A percentile compares a stretch with the other conserved stretches of the same genome.
Evolutionary conservation across 2,888 invertebrate species (phyloP).

Genomic region (Chaetogeoica ovagalla): DNA sequence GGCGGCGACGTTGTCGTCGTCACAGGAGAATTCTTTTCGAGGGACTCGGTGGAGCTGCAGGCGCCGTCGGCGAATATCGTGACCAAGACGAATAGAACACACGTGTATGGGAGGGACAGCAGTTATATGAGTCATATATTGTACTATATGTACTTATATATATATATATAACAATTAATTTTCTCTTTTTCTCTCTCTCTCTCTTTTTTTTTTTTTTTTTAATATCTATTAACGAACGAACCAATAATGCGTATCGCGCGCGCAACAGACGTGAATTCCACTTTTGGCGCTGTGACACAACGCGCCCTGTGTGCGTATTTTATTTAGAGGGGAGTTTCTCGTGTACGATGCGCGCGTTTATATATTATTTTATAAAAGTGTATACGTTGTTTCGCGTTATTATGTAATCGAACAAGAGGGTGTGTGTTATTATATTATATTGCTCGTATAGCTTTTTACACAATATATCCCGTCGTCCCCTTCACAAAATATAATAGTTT

Average conservation of each 20-base stretch:
- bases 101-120: neutral
- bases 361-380: neutral
- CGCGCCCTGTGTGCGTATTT: neutral
- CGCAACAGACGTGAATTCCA: neutral
- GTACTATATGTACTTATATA: neutral
- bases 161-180: neutral
- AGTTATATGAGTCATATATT: neutral
- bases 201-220: neutral
- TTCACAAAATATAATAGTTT: neutral
- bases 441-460: neutral
- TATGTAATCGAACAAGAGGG: neutral
- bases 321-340: neutral
- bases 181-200: no score
- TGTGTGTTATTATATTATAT: no score
- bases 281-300: conserved; percentile 9
- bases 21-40: conserved; percentile 13
- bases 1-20: neutral
- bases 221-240: neutral
- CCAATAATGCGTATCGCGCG: neutral
- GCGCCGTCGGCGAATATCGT: neutral
- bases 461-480: neutral
- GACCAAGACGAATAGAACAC: conserved; percentile 29
- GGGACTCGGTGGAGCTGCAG: neutral
- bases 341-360: neutral
- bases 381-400: conserved; percentile 1